These are phyloP conservation scores for Limnothrissa miodon DNA, from an alignment of 2,113 vertebrate genomes.

Conservation along the genomic window DNA sequence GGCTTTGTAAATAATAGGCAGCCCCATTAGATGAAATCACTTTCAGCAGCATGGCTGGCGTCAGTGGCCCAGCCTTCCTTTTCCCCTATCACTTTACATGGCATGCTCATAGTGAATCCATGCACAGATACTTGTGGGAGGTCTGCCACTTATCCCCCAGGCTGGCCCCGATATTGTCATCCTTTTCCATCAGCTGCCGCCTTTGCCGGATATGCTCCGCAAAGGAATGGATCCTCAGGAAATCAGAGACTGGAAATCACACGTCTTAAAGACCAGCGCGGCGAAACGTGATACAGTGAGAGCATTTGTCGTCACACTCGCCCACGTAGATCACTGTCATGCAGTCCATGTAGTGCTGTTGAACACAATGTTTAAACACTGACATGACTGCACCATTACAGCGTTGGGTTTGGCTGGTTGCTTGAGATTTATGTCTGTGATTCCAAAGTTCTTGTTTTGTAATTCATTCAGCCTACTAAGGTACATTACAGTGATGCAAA, in stretches of 20 bases:
- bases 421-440: background rate
- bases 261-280: background rate
- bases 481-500: background rate
- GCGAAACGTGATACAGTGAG: background rate
- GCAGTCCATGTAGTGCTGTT: background rate
- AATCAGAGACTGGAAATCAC: background rate
- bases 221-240: background rate
- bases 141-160: background rate
- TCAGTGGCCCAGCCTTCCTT: constrained; percentile 18
- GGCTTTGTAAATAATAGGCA: constrained; percentile 47
- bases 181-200: background rate
- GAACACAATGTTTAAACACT: background rate
- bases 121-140: background rate
- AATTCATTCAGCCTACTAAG: background rate
- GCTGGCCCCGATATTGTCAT: background rate
- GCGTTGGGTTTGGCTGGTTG: background rate
- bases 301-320: background rate
- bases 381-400: background rate
- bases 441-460: background rate
- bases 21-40: background rate
- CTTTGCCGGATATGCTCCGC: background rate
- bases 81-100: constrained; percentile 10
- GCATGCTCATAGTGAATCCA: background rate
- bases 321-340: background rate
- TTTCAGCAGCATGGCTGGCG: background rate